Evolutionary conservation across 2,797 vertebrate genomes (phyloP).

Genomic region (Chaunax sp.): DNA sequence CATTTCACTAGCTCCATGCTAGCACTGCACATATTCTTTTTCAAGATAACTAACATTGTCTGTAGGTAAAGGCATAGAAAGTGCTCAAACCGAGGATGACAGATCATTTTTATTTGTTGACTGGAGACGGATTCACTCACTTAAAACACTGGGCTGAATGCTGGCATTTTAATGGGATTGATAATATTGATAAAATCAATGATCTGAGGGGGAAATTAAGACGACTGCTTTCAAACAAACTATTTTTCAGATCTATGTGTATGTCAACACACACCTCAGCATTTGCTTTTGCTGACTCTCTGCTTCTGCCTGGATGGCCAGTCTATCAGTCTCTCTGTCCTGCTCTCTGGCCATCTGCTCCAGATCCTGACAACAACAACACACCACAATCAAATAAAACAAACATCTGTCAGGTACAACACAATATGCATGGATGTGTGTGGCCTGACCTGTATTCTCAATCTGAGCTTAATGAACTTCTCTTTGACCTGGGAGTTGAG

Average conservation of each 20-base stretch:
- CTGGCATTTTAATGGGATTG: background rate
- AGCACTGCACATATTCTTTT: background rate
- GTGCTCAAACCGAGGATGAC: background rate
- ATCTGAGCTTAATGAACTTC: conserved; percentile 88
- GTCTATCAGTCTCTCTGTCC: conserved; percentile 90
- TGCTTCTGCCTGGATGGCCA: conserved; percentile 88
- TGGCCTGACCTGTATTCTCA: conserved; percentile 89
- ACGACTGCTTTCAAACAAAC: background rate
- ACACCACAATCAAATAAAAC: background rate
- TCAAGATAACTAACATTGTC: background rate
- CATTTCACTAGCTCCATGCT: background rate
- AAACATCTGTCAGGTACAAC: background rate
- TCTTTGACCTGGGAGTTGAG: conserved; percentile 92
- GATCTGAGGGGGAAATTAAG: background rate
- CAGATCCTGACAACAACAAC: conserved; percentile 84
- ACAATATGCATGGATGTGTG: background rate
- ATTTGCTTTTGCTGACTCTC: conserved; percentile 93
- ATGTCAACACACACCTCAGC: conserved; percentile 85
- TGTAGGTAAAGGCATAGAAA: background rate
- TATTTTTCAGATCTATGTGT: background rate
- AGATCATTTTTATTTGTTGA: background rate
- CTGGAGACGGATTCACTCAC: background rate
- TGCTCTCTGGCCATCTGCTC: conserved; percentile 94
- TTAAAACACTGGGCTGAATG: background rate
- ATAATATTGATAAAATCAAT: background rate